Percentiles rank a stretch among this genome's conserved stretches.
Evolutionary conservation across 1,140 invertebrate genomes (phyloP).

Genomic region (Drosophila nigrodunni): DNA sequence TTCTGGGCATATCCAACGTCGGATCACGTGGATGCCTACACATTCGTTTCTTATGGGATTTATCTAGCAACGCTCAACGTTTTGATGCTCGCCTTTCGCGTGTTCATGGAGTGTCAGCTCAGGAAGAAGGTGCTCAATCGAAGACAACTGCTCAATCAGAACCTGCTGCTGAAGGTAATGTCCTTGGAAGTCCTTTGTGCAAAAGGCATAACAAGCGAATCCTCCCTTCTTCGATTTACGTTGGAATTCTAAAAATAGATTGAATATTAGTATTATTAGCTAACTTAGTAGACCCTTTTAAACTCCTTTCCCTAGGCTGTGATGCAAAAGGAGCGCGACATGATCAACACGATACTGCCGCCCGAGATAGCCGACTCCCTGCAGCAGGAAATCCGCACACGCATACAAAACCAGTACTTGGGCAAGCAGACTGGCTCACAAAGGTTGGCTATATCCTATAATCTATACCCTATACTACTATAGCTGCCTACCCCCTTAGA

Average conservation of each 20-base stretch:
- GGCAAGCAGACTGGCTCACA: not conserved
- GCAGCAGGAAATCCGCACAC: slow-evolving; percentile 89
- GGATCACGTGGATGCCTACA: not conserved
- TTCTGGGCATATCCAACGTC: not conserved
- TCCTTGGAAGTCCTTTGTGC: too few species aligned
- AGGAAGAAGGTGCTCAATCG: slow-evolving; percentile 27
- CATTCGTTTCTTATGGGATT: slow-evolving; percentile 6
- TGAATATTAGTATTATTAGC: too few species aligned
- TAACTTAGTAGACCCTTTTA: too few species aligned
- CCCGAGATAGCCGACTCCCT: slow-evolving; percentile 92
- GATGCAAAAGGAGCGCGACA: slow-evolving; percentile 88
- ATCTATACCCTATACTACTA: not conserved
- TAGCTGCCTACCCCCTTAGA: slow-evolving; percentile 84
- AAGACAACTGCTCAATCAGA: slow-evolving; percentile 32
- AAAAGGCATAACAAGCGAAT: too few species aligned
- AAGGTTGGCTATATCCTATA: not conserved
- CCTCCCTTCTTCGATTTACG: too few species aligned
- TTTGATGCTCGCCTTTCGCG: not conserved
- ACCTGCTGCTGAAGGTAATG: slow-evolving; percentile 19
- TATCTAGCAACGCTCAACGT: slow-evolving; percentile 25
- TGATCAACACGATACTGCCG: slow-evolving; percentile 94
- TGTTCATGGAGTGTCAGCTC: slow-evolving; percentile 13
- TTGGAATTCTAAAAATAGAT: too few species aligned
- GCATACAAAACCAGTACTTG: slow-evolving; percentile 85
- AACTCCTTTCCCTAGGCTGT: slow-evolving; percentile 1